Conservation (phyloP, 2,797 vertebrate species). For the Lepilemur septentrionalis region DNA sequence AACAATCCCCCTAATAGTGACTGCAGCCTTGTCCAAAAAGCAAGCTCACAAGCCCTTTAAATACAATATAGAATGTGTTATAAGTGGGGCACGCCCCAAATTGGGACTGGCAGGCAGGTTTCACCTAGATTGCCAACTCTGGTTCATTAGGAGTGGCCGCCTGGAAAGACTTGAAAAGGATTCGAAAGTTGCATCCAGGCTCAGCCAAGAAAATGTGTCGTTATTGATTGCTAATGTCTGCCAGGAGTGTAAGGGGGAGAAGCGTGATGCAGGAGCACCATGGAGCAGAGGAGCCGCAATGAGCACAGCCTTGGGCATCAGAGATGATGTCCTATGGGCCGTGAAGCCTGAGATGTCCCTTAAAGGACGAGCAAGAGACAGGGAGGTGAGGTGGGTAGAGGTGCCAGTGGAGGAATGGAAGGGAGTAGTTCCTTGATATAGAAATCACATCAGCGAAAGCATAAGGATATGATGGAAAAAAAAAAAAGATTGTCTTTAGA, state of each 20-base stretch:
- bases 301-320: not conserved
- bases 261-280: rapidly evolving
- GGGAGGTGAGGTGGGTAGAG: not conserved
- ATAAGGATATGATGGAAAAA: not conserved
- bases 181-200: not conserved
- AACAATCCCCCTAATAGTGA: not conserved
- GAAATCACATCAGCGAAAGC: not conserved
- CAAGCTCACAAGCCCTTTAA: not conserved
- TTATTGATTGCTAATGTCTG: not conserved
- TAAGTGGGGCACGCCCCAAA: not conserved
- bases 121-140: not conserved
- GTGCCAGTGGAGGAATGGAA: not conserved
- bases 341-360: not conserved
- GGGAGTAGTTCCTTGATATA: not conserved
- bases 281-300: not conserved
- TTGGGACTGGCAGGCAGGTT: not conserved
- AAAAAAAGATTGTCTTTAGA: not conserved
- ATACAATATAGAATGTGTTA: not conserved
- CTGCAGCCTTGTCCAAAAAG: not conserved
- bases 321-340: not conserved
- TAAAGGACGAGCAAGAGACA: not conserved
- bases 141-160: not conserved
- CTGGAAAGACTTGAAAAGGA: not conserved
- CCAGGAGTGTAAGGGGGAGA: not conserved
- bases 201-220: not conserved